Percentiles rank a stretch among this genome's conserved stretches.
phyloP scores from a whole-genome alignment of 2,113 vertebrate species.

The Puntigrus tetrazona region DNA sequence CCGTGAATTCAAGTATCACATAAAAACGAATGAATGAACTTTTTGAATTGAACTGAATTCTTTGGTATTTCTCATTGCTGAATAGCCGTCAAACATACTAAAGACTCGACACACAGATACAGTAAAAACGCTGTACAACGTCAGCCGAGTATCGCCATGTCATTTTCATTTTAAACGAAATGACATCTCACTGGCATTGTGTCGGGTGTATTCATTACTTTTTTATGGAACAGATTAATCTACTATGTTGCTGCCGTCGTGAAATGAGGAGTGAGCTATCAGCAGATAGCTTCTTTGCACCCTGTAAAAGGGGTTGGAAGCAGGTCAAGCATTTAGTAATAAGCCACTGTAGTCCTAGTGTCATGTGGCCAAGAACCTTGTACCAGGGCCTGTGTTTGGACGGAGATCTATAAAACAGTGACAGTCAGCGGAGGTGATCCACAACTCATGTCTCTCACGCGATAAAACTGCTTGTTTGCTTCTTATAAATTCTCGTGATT shows the following conservation, averaged over 20 bases:
- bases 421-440: conserved; percentile 25
- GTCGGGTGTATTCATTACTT: conserved; percentile 27
- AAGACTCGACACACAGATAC: background rate
- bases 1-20: background rate
- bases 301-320: conserved; percentile 66
- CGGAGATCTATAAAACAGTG: conserved; percentile 42
- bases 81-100: background rate
- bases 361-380: conserved; percentile 72
- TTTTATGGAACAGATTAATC: conserved; percentile 68
- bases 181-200: background rate
- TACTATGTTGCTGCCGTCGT: conserved; percentile 73
- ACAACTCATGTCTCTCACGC: conserved; percentile 2
- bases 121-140: background rate
- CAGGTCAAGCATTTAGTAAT: conserved; percentile 78
- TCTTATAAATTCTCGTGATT: background rate
- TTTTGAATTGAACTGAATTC: background rate
- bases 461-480: background rate
- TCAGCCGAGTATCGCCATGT: background rate
- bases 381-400: conserved; percentile 41
- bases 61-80: background rate
- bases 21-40: background rate
- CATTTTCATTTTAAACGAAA: background rate
- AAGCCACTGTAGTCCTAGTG: conserved; percentile 69
- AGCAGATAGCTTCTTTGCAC: conserved; percentile 71
- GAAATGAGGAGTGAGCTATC: conserved; percentile 74